Evolutionary conservation across 53 echinoderm and acorn worm genomes (phyloP).

Genomic region (Holothuria scabra): DNA sequence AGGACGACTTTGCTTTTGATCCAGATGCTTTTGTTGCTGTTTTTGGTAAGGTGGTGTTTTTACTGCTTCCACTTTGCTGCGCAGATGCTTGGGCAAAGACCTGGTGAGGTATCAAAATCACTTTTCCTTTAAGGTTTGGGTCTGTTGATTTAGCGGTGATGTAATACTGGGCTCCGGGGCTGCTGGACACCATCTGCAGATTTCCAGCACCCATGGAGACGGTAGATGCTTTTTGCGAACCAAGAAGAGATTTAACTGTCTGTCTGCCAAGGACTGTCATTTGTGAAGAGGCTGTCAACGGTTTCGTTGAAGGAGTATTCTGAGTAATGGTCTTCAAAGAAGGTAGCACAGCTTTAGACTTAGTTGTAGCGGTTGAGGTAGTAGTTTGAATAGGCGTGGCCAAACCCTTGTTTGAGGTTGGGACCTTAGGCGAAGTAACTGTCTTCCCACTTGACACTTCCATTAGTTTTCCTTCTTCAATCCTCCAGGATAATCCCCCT

Average conservation of each 20-base stretch:
- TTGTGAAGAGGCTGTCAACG: constrained; percentile 1
- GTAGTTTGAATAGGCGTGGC: background rate
- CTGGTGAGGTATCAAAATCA: constrained; percentile 96
- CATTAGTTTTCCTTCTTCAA: constrained; percentile 38
- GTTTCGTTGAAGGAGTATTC: background rate
- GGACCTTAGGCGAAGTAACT: constrained; percentile 1
- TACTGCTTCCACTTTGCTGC: constrained; percentile 64
- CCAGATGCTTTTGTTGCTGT: constrained; percentile 53
- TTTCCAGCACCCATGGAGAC: background rate
- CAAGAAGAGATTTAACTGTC: constrained; percentile 38
- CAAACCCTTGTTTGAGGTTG: background rate
- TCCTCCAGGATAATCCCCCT: constrained; percentile 18
- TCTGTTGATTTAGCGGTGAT: constrained; percentile 97
- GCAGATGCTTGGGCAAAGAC: constrained; percentile 87
- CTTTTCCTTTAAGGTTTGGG: constrained; percentile 95
- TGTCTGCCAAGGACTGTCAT: constrained; percentile 42
- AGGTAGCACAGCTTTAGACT: constrained; percentile 21
- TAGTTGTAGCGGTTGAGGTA: background rate
- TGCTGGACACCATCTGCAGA: constrained; percentile 44
- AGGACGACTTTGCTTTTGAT: constrained; percentile 64
- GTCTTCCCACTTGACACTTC: constrained; percentile 20
- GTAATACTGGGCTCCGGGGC: constrained; percentile 93
- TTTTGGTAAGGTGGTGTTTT: constrained; percentile 45
- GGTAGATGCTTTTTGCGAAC: constrained; percentile 6
- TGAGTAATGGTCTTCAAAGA: constrained; percentile 23